These are phyloP conservation scores for Synanthedon myopaeformis DNA, from an alignment of 2,888 invertebrate species.

Conservation along the genomic window DNA sequence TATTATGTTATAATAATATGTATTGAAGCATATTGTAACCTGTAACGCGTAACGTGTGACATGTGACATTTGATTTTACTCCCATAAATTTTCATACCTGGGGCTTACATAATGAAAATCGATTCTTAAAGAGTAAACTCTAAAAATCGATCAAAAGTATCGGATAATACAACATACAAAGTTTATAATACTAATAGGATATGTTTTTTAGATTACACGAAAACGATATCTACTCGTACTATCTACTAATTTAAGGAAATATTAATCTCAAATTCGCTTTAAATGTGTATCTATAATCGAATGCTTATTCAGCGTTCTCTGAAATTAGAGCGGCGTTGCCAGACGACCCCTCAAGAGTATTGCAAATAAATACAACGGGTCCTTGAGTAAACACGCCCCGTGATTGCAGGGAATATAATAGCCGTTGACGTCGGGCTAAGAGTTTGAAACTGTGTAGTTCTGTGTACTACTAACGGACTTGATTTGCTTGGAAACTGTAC, in stretches of 20 bases:
- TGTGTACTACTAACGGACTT: background rate
- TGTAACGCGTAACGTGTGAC: no score
- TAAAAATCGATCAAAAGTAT: no score
- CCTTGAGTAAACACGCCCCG: constrained; percentile 39
- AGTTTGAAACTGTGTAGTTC: background rate
- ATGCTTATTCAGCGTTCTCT: constrained; percentile 50
- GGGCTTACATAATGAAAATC: no score
- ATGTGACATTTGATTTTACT: no score
- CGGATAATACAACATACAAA: no score
- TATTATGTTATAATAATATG: no score
- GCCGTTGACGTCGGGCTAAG: background rate
- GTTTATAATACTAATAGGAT: no score
- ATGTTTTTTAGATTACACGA: no score
- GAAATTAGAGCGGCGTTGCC: constrained; percentile 43
- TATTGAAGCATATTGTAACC: no score
- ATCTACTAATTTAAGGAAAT: constrained; percentile 1
- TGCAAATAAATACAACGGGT: constrained; percentile 52
- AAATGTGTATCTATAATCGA: constrained; percentile 32
- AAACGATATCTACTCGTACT: no score
- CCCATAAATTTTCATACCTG: no score
- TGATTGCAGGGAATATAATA: constrained; percentile 33
- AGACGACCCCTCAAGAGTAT: constrained; percentile 43
- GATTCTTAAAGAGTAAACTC: no score
- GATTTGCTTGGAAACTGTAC: background rate
- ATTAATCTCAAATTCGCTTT: background rate